A percentile compares a stretch with the other conserved stretches of the same genome.
phyloP scores from a whole-genome alignment of 2,797 vertebrate species.

The Telmatherina bonti region DNA sequence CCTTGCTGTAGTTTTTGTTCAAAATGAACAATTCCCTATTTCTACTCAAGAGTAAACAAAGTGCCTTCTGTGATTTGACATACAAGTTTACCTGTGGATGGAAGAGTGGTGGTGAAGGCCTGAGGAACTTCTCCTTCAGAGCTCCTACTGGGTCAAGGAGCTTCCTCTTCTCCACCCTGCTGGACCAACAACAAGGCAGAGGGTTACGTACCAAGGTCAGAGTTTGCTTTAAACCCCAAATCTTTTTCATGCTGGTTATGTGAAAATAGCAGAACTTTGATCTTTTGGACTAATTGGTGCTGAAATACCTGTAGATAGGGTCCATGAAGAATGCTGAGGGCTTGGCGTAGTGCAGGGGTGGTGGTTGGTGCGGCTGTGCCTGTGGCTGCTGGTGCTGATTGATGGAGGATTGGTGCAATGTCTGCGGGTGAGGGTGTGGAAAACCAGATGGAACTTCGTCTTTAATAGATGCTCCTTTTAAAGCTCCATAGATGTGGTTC shows the following conservation, averaged over 20 bases:
- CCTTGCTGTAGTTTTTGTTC: constrained; percentile 42
- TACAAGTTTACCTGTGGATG: constrained; percentile 91
- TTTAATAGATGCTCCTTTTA: constrained; percentile 81
- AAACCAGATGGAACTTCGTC: constrained; percentile 86
- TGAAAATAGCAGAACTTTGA: not conserved
- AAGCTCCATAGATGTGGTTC: constrained; percentile 90
- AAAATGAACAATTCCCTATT: constrained; percentile 40
- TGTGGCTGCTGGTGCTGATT: constrained; percentile 83
- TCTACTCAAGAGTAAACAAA: constrained; percentile 19
- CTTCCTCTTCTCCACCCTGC: constrained; percentile 99
- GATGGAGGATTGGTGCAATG: constrained; percentile 79
- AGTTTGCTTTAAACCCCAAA: constrained; percentile 30
- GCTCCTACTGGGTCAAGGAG: constrained; percentile 94
- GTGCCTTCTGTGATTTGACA: constrained; percentile 10
- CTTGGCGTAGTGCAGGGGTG: constrained; percentile 96
- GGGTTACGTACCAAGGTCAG: constrained; percentile 94
- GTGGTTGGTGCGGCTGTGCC: constrained; percentile 87
- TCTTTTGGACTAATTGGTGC: constrained; percentile 76
- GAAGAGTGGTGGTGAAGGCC: constrained; percentile 93
- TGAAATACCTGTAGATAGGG: constrained; percentile 99
- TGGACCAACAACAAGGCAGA: constrained; percentile 94
- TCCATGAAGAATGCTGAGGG: constrained; percentile 99
- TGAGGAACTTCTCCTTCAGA: constrained; percentile 96
- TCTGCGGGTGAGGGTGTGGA: constrained; percentile 83
- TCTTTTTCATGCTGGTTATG: not conserved